A percentile compares a stretch with the other conserved stretches of the same genome.
These are phyloP conservation scores for Brienomyrus brachyistius DNA, from an alignment of 2,113 vertebrate species.

Conservation along the genomic window DNA sequence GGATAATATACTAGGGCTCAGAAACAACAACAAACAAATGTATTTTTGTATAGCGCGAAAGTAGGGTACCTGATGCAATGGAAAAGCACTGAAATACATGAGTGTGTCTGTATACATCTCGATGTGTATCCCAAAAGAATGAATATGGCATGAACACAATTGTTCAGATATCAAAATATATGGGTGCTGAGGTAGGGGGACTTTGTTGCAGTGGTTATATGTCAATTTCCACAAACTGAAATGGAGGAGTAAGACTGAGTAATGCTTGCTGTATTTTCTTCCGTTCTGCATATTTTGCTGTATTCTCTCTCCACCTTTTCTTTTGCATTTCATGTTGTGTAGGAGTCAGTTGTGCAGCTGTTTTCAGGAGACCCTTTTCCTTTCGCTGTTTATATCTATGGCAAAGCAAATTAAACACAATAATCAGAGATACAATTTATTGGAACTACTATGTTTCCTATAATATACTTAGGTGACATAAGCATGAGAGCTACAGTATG, in stretches of 20 bases:
- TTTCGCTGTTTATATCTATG: constrained; percentile 22
- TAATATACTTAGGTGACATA: not conserved
- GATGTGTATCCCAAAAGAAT: not conserved
- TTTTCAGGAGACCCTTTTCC: constrained; percentile 1
- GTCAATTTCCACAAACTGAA: not conserved
- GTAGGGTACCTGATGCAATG: not conserved
- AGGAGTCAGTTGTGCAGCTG: constrained; percentile 8
- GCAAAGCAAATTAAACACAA: not conserved
- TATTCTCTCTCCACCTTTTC: constrained; percentile 17
- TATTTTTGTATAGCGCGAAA: not conserved
- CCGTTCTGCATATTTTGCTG: constrained; percentile 11
- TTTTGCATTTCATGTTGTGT: constrained; percentile 23
- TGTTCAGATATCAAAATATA: not conserved
- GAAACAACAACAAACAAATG: too few species aligned
- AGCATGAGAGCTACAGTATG: not conserved
- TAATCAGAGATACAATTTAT: not conserved
- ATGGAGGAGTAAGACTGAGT: not conserved
- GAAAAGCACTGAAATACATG: not conserved
- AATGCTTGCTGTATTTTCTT: not conserved
- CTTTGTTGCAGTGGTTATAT: not conserved
- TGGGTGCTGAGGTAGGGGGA: not conserved
- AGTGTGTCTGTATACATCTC: not conserved
- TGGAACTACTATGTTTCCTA: not conserved
- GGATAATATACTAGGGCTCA: not conserved
- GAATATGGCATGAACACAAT: not conserved